These are phyloP conservation scores for Nemotelus nigrinus DNA, from an alignment of 2,888 invertebrate genomes.

Conservation along the genomic window DNA sequence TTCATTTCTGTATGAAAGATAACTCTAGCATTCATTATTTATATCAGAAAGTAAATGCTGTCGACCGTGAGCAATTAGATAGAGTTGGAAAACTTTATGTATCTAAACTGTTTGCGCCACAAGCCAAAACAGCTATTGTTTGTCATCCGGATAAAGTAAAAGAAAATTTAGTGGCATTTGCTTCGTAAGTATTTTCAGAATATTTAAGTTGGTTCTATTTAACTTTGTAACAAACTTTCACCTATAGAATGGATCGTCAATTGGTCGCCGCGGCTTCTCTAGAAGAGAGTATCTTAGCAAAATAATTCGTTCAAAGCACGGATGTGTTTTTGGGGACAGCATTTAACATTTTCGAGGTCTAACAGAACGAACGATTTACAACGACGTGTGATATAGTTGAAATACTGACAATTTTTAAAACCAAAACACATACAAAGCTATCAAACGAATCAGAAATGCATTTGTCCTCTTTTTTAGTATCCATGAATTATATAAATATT, in stretches of 20 bases:
- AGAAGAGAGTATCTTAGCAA: slow-evolving; percentile 50
- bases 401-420: slow-evolving; percentile 23
- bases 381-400: slow-evolving; percentile 33
- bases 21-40: slow-evolving; percentile 1
- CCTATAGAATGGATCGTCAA: slow-evolving; percentile 57
- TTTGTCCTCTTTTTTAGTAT: slow-evolving; percentile 15
- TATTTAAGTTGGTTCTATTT: slow-evolving; percentile 3
- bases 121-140: slow-evolving; percentile 75
- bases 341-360: slow-evolving; percentile 6
- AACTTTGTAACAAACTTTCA: background rate
- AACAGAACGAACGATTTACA: slow-evolving; percentile 27
- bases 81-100: slow-evolving; percentile 79
- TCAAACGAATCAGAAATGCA: too few relatives aligned
- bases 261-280: slow-evolving; percentile 45
- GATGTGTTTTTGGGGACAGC: background rate
- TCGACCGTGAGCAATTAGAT: slow-evolving; percentile 72
- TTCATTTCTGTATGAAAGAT: background rate
- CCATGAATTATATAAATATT: slow-evolving; percentile 14
- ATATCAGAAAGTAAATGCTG: slow-evolving; percentile 70
- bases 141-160: slow-evolving; percentile 80
- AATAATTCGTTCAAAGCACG: slow-evolving; percentile 35
- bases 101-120: slow-evolving; percentile 72
- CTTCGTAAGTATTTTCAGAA: slow-evolving; percentile 33
- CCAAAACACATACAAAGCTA: too few relatives aligned
- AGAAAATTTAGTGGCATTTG: slow-evolving; percentile 50